Evolutionary conservation across 2,113 vertebrate species (phyloP), one percentile per base, ranked within the genome.

Genomic region (Oryzias curvinotus): DNA sequence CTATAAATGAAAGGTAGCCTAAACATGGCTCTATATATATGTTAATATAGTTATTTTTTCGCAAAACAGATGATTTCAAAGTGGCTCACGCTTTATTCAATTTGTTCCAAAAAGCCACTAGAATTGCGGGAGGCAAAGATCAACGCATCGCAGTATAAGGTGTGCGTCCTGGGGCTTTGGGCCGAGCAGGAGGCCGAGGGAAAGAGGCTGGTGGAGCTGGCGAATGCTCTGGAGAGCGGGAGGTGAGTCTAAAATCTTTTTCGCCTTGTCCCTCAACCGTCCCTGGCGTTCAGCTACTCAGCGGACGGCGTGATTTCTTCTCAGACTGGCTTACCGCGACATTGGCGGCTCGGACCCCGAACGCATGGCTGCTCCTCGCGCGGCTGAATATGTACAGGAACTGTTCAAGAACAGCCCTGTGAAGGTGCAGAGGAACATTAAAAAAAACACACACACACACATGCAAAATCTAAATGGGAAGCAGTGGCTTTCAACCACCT

Each of bases 291-390:
- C 21, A 10, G 4, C 21, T 12, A 0, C 42, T 69, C 41, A 57
- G 23, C 5, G 1, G 14, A 45, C 12, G 25, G 19, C 26, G 10
- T 30, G 2, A 18, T 25, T 21, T 30, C 28, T 52, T 62, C 51
- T 25, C 77, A 93, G 93, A 59, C 64, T 92, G 57, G 91, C 87
- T 0, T 93, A 79, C 49, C 91, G 93, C 4, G 93, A 93, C 66
- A 93, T 93, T 4, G 92, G 93, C 0, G 93, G 93, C 48, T 93
- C 93, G 1, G 93, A 93, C 66, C 93, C 93, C 0, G 93, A 93
- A 67, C 89, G 93, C 4, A 93, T 93, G 93, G 92, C 93, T 8
- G 89, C 93, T 12, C 93, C 92, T 10, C 85, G 85, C 3, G 91
- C 78, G 57, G 86, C 88, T 2, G 85, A 92, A 0, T 93, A 93